Conservation (phyloP, 2,797 vertebrate species). For the Cossypha niveicapilla region DNA sequence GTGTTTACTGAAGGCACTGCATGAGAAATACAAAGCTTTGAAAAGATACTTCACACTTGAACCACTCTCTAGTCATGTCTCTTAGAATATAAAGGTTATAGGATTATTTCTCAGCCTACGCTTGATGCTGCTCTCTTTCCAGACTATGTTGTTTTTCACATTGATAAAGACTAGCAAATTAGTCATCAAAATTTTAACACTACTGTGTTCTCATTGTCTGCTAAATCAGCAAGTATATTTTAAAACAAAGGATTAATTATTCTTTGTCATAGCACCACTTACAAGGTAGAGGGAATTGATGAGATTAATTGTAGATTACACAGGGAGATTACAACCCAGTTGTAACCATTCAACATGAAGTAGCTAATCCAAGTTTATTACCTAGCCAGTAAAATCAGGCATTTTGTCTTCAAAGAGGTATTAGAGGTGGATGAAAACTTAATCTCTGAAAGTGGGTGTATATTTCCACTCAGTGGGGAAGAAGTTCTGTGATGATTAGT, state of each 20-base stretch:
- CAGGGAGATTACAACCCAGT: neutral
- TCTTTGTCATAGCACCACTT: neutral
- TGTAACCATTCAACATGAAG: neutral
- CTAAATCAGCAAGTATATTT: neutral
- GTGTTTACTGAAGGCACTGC: neutral
- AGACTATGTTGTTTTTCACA: neutral
- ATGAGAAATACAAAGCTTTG: neutral
- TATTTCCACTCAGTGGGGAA: neutral
- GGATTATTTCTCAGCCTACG: neutral
- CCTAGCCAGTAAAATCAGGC: neutral
- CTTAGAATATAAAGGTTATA: neutral
- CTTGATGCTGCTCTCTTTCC: neutral
- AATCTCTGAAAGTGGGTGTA: neutral
- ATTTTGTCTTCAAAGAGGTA: neutral
- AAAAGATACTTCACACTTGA: neutral
- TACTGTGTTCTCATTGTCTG: neutral
- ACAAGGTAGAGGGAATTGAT: neutral
- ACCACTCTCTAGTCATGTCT: neutral
- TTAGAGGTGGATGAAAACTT: neutral
- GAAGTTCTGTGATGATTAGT: neutral
- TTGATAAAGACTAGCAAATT: neutral
- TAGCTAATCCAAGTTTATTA: neutral
- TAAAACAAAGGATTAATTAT: neutral
- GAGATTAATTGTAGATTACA: neutral
- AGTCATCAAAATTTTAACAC: neutral